These are phyloP conservation scores for Scyliorhinus canicula DNA, from an alignment of 2,797 vertebrate species.

Conservation along the genomic window DNA sequence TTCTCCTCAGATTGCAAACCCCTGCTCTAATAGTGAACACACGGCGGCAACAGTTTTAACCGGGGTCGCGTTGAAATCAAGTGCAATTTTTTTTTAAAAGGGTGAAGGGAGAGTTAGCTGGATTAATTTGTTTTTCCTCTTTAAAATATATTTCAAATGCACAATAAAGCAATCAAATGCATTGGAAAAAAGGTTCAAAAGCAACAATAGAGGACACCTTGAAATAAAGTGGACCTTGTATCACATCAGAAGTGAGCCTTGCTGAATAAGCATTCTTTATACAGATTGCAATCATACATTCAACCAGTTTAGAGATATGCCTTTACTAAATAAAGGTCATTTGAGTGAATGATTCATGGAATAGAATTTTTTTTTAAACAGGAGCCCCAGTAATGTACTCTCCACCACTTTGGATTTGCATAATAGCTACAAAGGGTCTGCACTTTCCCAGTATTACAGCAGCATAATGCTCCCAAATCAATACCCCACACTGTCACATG, in stretches of 20 bases:
- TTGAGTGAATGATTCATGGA: constrained; percentile 59
- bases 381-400: background rate
- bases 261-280: constrained; percentile 95
- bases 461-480: background rate
- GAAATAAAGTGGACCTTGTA: constrained; percentile 97
- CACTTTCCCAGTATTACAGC: background rate
- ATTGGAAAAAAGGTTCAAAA: constrained; percentile 76
- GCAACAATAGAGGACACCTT: constrained; percentile 96
- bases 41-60: background rate
- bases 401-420: background rate
- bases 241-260: constrained; percentile 81
- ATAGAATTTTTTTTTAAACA: background rate
- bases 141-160: constrained; percentile 60
- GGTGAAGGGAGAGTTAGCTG: background rate
- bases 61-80: background rate
- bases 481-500: background rate
- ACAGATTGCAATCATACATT: constrained; percentile 93
- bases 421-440: background rate
- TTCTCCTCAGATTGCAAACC: background rate
- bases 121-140: background rate
- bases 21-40: background rate
- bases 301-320: constrained; percentile 72
- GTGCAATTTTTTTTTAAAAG: background rate
- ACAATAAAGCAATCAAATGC: constrained; percentile 6
- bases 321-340: constrained; percentile 81